Conservation (phyloP, 2,888 invertebrate genomes). For the Blastobasis adustella region DNA sequence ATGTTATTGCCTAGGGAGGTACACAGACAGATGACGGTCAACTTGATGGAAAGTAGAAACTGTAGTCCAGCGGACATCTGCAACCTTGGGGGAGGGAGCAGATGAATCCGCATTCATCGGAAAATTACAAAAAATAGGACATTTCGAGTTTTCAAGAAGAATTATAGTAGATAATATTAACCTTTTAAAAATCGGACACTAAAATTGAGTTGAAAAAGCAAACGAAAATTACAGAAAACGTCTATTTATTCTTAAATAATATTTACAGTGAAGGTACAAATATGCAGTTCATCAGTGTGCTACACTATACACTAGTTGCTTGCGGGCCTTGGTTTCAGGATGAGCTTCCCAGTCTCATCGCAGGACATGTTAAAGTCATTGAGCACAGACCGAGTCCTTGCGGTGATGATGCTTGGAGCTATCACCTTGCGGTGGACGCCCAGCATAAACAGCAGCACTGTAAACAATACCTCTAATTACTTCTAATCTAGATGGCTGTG, state of each 20-base stretch:
- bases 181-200: too few relatives aligned
- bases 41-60: too few relatives aligned
- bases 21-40: too few relatives aligned
- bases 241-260: conserved; percentile 48
- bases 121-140: too few relatives aligned
- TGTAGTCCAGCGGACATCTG: too few relatives aligned
- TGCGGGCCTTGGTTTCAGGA: conserved; percentile 89
- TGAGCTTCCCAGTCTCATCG: conserved; percentile 96
- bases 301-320: conserved; percentile 26
- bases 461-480: conserved; percentile 15
- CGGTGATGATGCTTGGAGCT: conserved; percentile 96
- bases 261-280: conserved; percentile 30
- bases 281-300: conserved; percentile 12
- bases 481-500: too few relatives aligned
- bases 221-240: conserved; percentile 3
- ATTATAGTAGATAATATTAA: too few relatives aligned
- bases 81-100: too few relatives aligned
- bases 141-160: too few relatives aligned
- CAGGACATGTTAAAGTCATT: conserved; percentile 99
- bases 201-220: too few relatives aligned
- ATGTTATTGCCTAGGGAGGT: too few relatives aligned
- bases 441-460: conserved; percentile 89
- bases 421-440: conserved; percentile 98
- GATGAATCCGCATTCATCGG: too few relatives aligned
- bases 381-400: conserved; percentile 90